A percentile compares a stretch with the other conserved stretches of the same genome.
These are phyloP conservation scores for Hemicrepidius hirtus DNA, from an alignment of 2,888 invertebrate genomes.

Conservation along the genomic window DNA sequence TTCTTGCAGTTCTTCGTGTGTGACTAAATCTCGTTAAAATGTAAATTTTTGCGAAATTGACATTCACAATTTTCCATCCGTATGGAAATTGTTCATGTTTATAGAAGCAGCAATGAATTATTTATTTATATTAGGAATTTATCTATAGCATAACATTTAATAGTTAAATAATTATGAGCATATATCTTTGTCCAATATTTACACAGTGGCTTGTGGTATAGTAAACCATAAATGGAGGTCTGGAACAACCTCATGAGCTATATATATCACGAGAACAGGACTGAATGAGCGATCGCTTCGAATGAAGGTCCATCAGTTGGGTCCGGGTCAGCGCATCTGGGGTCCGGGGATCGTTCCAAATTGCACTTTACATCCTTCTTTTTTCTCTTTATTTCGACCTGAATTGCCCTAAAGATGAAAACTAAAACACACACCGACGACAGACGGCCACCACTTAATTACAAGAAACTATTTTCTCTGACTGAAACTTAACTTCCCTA, in stretches of 20 bases:
- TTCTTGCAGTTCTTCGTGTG: too few relatives aligned
- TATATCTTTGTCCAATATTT: slow-evolving; percentile 22
- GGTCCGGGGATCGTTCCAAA: slow-evolving; percentile 55
- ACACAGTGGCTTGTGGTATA: slow-evolving; percentile 44
- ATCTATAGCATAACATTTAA: background rate
- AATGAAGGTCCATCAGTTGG: slow-evolving; percentile 63
- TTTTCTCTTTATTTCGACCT: slow-evolving; percentile 33
- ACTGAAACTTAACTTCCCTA: too few relatives aligned
- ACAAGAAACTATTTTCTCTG: too few relatives aligned
- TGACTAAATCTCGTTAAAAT: too few relatives aligned
- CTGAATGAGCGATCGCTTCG: slow-evolving; percentile 65
- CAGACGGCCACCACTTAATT: too few relatives aligned
- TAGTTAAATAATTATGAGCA: background rate
- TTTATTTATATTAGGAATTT: too few relatives aligned
- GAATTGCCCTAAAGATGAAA: slow-evolving; percentile 3
- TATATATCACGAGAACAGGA: slow-evolving; percentile 62
- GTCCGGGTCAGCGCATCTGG: slow-evolving; percentile 59
- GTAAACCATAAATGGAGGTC: slow-evolving; percentile 54
- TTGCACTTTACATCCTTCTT: slow-evolving; percentile 51
- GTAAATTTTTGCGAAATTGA: too few relatives aligned
- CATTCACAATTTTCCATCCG: too few relatives aligned
- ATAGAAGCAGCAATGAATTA: too few relatives aligned
- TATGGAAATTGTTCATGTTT: too few relatives aligned
- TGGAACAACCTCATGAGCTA: slow-evolving; percentile 61
- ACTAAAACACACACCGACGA: background rate